Evolutionary conservation across 37 sponge, comb jelly and placozoan species (phyloP), one percentile per base, ranked within the genome.

Genomic region (Beroe ovata): DNA sequence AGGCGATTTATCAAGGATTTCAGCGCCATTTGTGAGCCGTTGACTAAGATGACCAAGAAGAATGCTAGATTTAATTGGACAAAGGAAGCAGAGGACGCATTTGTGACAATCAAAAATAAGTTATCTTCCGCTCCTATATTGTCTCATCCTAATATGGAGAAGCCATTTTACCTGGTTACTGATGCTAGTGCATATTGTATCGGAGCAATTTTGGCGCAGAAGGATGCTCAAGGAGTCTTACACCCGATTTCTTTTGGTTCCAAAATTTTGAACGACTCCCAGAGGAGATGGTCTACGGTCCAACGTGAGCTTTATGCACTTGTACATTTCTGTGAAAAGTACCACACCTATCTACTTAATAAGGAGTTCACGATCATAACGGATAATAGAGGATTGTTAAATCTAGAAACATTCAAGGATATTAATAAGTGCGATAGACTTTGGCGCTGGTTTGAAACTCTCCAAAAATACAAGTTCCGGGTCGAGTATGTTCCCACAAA

Each of bases 371-470:
- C 21, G 28, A 29, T 62, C 11, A 62, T 62, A 8, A 16, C n/a
- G 21, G 63, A 62, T 62, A 62, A 62, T 18, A 20, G 3, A 4
- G 11, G 28, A 62, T 29, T 62, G 3, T 16, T 62, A 4, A 23
- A 62, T 62, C 63, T 62, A n/a, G 63, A 62, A 6, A 62, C 4
- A 20, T 62, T 62, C n/a, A 62, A 62, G n/a, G 19, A 8, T 18
- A 20, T 29, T 18, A n/a, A n/a, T n/a, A 16, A 62, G 3, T 28
- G 26, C 26, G n/a, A 62, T 4, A 23, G 63, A 16, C 63, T 62
- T 62, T 62, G 63, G 63, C 11, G 63, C 4, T 62, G 63, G 63
- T 62, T 62, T 16, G 63, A 62, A 62, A 62, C 63, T 20, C 23
- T 62, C 22, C 63, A 62, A 16, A 62, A 62, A 23, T 62, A 62